Percentiles rank a stretch among this genome's conserved stretches.
Evolutionary conservation across 2,888 invertebrate species (phyloP).

Genomic region (Scaptomyza flava): DNA sequence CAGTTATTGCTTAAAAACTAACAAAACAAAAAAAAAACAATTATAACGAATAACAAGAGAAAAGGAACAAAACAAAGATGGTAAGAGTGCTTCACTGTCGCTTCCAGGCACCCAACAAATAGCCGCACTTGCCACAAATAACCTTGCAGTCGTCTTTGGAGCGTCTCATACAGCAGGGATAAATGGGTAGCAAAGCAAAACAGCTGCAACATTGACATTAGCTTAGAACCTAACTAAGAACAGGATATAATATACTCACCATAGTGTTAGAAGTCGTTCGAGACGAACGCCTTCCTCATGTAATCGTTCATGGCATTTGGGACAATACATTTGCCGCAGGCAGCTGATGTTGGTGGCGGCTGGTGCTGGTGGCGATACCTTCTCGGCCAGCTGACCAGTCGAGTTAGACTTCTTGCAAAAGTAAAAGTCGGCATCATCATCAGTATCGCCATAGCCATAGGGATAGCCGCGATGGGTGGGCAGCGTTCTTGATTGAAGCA

Average conservation of each 20-base stretch:
- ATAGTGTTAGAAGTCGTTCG: conserved; percentile 66
- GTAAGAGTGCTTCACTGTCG: conserved; percentile 43
- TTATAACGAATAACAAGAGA: conserved; percentile 10
- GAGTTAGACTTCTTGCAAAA: conserved; percentile 69
- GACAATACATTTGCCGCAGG: conserved; percentile 78
- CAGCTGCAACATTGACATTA: conserved; percentile 54
- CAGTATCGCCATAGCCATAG: conserved; percentile 59
- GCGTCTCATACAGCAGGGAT: conserved; percentile 68
- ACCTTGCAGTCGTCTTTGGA: conserved; percentile 72
- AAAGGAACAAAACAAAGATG: conserved; percentile 14
- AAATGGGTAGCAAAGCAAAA: conserved; percentile 73
- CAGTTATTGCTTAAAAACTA: conserved; percentile 42
- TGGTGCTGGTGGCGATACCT: conserved; percentile 56
- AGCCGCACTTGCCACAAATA: conserved; percentile 76
- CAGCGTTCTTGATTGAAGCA: conserved; percentile 39
- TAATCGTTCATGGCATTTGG: conserved; percentile 75
- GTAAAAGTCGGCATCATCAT: conserved; percentile 55
- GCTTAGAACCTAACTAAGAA: background rate
- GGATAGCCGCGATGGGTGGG: conserved; percentile 68
- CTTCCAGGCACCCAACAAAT: conserved; percentile 76
- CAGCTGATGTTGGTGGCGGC: conserved; percentile 65
- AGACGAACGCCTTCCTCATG: conserved; percentile 71
- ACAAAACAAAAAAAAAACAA: conserved; percentile 11
- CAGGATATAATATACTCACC: conserved; percentile 49
- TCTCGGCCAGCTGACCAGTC: conserved; percentile 64